phyloP scores from a whole-genome alignment of 2,888 invertebrate species.

The Camponotus fellah region DNA sequence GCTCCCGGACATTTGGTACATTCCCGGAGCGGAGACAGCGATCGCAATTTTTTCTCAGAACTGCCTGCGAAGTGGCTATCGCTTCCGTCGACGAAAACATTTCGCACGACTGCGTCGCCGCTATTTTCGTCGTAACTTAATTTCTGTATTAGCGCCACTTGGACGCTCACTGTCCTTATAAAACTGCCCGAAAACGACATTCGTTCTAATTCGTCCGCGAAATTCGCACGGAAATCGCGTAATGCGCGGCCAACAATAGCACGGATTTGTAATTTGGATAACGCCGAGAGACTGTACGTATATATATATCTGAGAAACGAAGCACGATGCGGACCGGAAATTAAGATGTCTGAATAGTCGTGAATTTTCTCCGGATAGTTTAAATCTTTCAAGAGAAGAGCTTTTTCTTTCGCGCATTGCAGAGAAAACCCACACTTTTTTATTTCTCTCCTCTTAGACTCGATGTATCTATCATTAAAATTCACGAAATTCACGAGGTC shows the following conservation, averaged over 20 bases:
- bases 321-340: constrained; percentile 25
- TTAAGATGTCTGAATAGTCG: constrained; percentile 35
- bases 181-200: constrained; percentile 18
- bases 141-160: constrained; percentile 27
- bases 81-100: constrained; percentile 38
- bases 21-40: constrained; percentile 16
- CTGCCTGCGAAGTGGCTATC: constrained; percentile 45
- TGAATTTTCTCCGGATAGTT: constrained; percentile 44
- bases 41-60: constrained; percentile 50
- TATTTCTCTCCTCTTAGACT: neutral
- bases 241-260: constrained; percentile 28
- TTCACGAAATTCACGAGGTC: neutral
- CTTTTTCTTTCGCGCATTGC: neutral
- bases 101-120: constrained; percentile 21
- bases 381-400: neutral
- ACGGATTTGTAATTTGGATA: constrained; percentile 47
- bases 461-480: neutral
- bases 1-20: constrained; percentile 1
- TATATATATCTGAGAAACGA: neutral
- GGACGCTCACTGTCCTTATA: constrained; percentile 2
- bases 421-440: neutral
- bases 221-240: constrained; percentile 30
- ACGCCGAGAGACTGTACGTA: neutral
- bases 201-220: constrained; percentile 34
- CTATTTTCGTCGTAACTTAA: constrained; percentile 21